phyloP scores from a whole-genome alignment of 35 echinoderm and acorn worm genomes.

The Patiria miniata region DNA sequence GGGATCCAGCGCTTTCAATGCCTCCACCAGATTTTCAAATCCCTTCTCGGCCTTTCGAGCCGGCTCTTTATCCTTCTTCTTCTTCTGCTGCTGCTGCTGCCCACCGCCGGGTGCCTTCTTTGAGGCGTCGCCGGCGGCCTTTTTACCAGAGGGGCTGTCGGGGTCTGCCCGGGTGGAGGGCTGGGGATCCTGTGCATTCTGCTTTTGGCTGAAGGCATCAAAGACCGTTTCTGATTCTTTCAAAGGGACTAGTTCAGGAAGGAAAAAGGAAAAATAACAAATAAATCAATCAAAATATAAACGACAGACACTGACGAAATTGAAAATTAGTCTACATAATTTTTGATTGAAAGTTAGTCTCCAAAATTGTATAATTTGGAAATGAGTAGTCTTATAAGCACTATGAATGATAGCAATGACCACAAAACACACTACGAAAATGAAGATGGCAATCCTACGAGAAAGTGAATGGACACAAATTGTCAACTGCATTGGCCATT shows the following conservation, averaged over 20 bases:
- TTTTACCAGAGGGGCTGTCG: constrained; percentile 27
- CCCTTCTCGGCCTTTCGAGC: constrained; percentile 58
- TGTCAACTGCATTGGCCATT: too few species aligned
- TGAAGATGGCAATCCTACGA: too few species aligned
- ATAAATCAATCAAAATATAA: neutral
- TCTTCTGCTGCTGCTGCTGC: too few species aligned
- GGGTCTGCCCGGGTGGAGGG: neutral
- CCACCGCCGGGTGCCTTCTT: constrained; percentile 22
- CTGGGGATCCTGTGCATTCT: neutral
- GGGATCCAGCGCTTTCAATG: constrained; percentile 60
- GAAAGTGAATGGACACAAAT: too few species aligned
- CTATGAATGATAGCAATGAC: too few species aligned
- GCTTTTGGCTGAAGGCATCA: neutral
- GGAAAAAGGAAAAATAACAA: neutral
- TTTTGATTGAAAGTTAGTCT: too few species aligned
- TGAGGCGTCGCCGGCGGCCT: constrained; percentile 7
- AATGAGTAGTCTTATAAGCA: too few species aligned
- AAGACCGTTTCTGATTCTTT: constrained; percentile 33
- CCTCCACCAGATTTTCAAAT: constrained; percentile 56
- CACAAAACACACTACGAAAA: too few species aligned
- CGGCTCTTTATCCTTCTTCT: constrained; percentile 64
- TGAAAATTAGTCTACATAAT: too few species aligned
- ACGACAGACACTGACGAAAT: too few species aligned
- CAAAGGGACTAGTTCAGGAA: constrained; percentile 35
- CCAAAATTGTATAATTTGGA: too few species aligned